phyloP scores from a whole-genome alignment of 2,888 invertebrate genomes.

The Xanthia togata region DNA sequence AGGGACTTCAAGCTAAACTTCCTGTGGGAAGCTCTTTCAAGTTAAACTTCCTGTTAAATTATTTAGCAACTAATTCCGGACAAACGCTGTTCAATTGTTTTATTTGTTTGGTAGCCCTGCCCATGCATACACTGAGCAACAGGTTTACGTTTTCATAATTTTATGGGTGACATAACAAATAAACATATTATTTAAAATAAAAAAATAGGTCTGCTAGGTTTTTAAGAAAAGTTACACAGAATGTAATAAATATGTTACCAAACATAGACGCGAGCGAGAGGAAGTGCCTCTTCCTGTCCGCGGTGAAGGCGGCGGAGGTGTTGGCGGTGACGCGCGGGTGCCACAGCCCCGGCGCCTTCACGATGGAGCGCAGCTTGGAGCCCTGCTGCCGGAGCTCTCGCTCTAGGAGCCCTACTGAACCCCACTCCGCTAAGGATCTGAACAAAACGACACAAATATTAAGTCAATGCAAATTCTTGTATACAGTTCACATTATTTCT shows the following conservation, averaged over 20 bases:
- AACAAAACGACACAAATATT: background rate
- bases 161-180: background rate
- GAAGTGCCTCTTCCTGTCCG: constrained; percentile 95
- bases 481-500: background rate
- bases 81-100: background rate
- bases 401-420: constrained; percentile 96
- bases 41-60: background rate
- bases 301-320: constrained; percentile 95
- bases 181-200: no score
- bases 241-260: constrained; percentile 85
- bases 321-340: constrained; percentile 96
- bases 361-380: constrained; percentile 93
- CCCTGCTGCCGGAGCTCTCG: constrained; percentile 96
- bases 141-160: background rate
- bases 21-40: no score
- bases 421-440: constrained; percentile 95
- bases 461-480: background rate
- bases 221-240: no score
- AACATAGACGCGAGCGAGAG: constrained; percentile 97
- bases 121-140: no score
- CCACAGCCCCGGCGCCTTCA: constrained; percentile 97
- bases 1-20: no score
- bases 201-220: background rate
- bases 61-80: background rate
- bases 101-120: background rate